A percentile compares a stretch with the other conserved stretches of the same genome.
Conservation (phyloP, 2,888 invertebrate species). For the Tortricodes alternella region DNA sequence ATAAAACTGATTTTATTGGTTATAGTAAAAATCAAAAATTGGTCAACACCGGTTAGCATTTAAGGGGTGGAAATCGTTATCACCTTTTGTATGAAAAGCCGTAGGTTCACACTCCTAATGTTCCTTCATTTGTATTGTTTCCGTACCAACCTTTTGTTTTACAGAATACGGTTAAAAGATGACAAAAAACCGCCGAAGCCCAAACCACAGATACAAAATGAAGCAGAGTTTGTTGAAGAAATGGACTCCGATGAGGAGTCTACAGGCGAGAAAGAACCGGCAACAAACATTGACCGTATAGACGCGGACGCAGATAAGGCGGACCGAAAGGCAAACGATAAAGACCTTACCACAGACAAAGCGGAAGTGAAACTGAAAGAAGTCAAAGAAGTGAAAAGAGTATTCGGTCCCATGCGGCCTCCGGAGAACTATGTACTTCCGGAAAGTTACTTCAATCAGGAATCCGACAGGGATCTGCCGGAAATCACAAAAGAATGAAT, state of each 20-base stretch:
- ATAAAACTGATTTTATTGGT: no score
- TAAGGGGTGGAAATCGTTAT: no score
- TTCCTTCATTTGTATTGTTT: background rate
- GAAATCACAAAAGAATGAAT: slow-evolving; percentile 67
- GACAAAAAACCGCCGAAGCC: slow-evolving; percentile 55
- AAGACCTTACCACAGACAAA: background rate
- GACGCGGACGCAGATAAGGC: slow-evolving; percentile 28
- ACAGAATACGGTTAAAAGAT: slow-evolving; percentile 77
- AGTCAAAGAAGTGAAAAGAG: slow-evolving; percentile 44
- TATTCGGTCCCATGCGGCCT: slow-evolving; percentile 76
- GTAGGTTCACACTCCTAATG: no score
- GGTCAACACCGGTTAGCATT: no score
- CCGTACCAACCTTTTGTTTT: slow-evolving; percentile 29
- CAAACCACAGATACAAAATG: slow-evolving; percentile 49
- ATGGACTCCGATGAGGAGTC: slow-evolving; percentile 72
- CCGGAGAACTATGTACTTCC: slow-evolving; percentile 74
- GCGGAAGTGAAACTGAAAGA: slow-evolving; percentile 20
- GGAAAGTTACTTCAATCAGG: slow-evolving; percentile 71
- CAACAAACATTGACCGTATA: slow-evolving; percentile 23
- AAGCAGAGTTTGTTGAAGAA: slow-evolving; percentile 80
- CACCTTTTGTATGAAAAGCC: no score
- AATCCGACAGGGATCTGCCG: slow-evolving; percentile 69
- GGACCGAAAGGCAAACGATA: background rate
- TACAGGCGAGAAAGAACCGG: slow-evolving; percentile 28
- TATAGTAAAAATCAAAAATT: no score